These are phyloP conservation scores for Phyllotis vaccarum DNA, from an alignment of 2,797 vertebrate species.

Conservation along the genomic window DNA sequence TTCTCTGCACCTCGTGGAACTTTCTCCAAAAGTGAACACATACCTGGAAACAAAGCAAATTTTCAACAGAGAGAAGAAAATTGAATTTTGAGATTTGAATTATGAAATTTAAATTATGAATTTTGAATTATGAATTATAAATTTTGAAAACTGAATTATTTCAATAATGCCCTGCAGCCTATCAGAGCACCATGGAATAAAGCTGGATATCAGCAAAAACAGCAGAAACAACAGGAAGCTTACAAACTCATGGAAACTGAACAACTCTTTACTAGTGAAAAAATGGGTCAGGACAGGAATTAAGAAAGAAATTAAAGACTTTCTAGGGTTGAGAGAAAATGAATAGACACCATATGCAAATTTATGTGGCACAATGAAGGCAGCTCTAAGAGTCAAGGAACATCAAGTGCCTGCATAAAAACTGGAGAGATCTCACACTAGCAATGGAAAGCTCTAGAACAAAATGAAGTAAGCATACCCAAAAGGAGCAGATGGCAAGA, in stretches of 20 bases:
- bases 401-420: neutral
- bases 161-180: neutral
- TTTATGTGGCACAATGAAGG: neutral
- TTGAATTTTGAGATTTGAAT: too few species aligned
- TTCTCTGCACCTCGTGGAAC: neutral
- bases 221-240: neutral
- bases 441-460: neutral
- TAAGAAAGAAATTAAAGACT: neutral
- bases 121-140: too few species aligned
- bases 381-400: neutral
- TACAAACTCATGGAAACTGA: neutral
- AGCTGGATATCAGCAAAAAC: neutral
- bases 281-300: neutral
- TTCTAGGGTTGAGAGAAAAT: neutral
- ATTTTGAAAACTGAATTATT: too few species aligned
- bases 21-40: neutral
- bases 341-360: neutral
- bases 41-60: neutral
- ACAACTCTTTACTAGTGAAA: neutral
- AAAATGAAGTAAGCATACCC: neutral
- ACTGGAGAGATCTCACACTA: neutral
- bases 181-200: neutral
- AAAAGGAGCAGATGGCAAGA: neutral
- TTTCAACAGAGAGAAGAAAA: neutral
- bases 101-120: too few species aligned